Percentiles rank a stretch among this genome's conserved stretches.
Evolutionary conservation across 2,888 invertebrate species (phyloP).

Genomic region (Thecocarcelia acutangulata): DNA sequence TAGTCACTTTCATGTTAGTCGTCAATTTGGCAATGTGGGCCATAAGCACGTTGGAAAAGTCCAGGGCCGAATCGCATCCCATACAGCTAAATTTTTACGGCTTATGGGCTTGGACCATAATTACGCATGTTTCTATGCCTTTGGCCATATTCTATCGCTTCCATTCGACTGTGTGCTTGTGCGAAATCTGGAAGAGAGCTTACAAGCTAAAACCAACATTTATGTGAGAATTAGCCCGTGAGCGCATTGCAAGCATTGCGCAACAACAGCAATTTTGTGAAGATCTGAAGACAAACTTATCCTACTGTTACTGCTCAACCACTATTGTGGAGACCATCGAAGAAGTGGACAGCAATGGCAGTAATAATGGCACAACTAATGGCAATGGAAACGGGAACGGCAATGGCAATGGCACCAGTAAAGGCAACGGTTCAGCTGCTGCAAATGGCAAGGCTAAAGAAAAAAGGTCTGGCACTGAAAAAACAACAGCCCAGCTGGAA

Average conservation of each 20-base stretch:
- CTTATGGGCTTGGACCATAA: constrained; percentile 97
- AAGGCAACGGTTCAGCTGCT: constrained; percentile 57
- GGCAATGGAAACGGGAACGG: constrained; percentile 53
- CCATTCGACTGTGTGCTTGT: constrained; percentile 96
- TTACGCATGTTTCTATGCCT: constrained; percentile 96
- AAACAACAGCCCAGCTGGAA: constrained; percentile 62
- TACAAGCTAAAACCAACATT: constrained; percentile 95
- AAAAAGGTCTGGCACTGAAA: constrained; percentile 49
- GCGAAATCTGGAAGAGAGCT: constrained; percentile 97
- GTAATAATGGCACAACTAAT: constrained; percentile 61
- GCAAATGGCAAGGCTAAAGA: constrained; percentile 61
- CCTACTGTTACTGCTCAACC: constrained; percentile 79
- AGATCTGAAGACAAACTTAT: constrained; percentile 78
- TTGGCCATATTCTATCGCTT: constrained; percentile 96
- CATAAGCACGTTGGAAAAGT: constrained; percentile 95
- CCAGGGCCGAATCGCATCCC: constrained; percentile 94
- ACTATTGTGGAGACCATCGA: constrained; percentile 79
- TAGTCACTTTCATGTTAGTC: constrained; percentile 94
- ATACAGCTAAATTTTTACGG: constrained; percentile 96
- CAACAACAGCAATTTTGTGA: constrained; percentile 80
- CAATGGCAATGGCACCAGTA: constrained; percentile 23
- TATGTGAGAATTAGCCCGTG: constrained; percentile 85
- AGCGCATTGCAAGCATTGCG: constrained; percentile 81
- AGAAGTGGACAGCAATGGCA: constrained; percentile 75
- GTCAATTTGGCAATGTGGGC: constrained; percentile 97